Evolutionary conservation across 2,113 vertebrate species (phyloP), one percentile per base, ranked within the genome.

Genomic region (Circaetus cinerascens): DNA sequence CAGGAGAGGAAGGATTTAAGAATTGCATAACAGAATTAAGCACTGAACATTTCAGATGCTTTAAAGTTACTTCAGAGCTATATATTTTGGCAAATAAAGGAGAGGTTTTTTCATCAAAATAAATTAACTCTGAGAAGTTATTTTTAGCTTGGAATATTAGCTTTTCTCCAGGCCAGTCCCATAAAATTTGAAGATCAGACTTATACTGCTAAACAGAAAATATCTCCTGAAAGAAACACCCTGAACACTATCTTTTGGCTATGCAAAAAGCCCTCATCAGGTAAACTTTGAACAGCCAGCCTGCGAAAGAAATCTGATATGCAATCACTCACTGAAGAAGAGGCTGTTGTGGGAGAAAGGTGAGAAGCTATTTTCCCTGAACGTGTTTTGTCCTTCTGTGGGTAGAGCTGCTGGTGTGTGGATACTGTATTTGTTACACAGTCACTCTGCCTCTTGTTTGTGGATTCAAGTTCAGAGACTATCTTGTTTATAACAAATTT

Each of bases 371-470:
- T 38, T 95, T 84, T 84, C 64, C 67, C n/a, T 51, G 67, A 5
- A 16, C 27, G 10, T 27, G 27, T 23, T 13, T 19, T 59, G 57
- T n/a, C 22, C 66, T 76, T 46, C 38, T 71, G 27, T 64, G 50
- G 0, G 0, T 10, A 41, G 30, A 45, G 46, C 1, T 1, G 32
- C 55, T 41, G n/a, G 8, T 30, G 26, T 55, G 43, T n/a, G 27
- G 7, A 17, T 43, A 27, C 7, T 56, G 32, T 23, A 10, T 30
- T 83, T 90, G 25, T 46, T 50, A 45, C 8, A 43, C 16, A 45
- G 40, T 78, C 4, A 0, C 34, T 69, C 26, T 83, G 45, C 40
- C 30, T 50, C 21, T 73, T 38, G 34, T 73, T 81, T 78, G 13
- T 72, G 57, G 27, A 43, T 63, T 84, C 3, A 18, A 29, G 25